Percentiles rank a stretch among this genome's conserved stretches.
phyloP scores from a whole-genome alignment of 2,797 vertebrate genomes.

The Lithobates pipiens region DNA sequence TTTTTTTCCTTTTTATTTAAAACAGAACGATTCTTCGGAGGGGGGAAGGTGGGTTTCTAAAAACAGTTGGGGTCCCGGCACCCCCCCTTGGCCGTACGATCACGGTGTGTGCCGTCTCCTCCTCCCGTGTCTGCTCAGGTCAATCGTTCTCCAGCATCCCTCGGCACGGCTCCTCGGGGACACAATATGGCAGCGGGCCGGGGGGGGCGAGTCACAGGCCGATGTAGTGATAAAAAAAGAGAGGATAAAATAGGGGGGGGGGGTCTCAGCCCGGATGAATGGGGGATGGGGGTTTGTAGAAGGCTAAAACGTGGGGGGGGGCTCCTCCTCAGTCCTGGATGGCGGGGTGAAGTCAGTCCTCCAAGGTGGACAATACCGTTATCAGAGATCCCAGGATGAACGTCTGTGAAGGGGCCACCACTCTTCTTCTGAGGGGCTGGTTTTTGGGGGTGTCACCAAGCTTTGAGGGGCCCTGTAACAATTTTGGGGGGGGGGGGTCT shows the following conservation, averaged over 20 bases:
- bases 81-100: slow-evolving; percentile 27
- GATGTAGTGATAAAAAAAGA: background rate
- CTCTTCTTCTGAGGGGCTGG: no score
- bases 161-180: background rate
- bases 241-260: background rate
- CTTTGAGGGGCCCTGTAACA: no score
- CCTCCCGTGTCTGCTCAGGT: slow-evolving; percentile 56
- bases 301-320: background rate
- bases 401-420: background rate
- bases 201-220: slow-evolving; percentile 3
- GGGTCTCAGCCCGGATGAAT: background rate
- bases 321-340: no score
- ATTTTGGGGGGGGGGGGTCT: no score
- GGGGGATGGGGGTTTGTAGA: no score
- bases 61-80: slow-evolving; percentile 42
- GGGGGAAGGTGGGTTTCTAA: background rate
- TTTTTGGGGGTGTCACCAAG: background rate
- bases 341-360: background rate
- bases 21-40: background rate
- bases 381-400: no score
- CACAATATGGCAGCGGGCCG: slow-evolving; percentile 13
- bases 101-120: no score
- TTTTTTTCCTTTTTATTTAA: background rate
- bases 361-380: no score
- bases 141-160: slow-evolving; percentile 53